Base-by-base conservation (phyloP, 2,113 vertebrate genomes). In the Myotis lucifugus region DNA sequence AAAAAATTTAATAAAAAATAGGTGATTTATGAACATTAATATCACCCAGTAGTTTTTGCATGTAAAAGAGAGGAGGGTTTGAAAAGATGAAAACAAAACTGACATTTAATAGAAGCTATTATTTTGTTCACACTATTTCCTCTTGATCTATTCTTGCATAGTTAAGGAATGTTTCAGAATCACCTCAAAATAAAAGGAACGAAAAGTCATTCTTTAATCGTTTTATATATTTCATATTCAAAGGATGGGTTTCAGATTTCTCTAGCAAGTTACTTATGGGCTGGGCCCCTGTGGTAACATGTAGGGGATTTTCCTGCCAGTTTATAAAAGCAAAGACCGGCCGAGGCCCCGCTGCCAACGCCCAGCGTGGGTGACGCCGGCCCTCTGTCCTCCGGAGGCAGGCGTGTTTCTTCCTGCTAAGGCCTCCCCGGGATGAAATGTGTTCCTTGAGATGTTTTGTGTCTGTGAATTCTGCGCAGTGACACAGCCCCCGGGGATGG, bases 381-480 rank as follows among this genome's bases (percentile, higher is more conserved):
- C 94, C 95, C 96, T 98, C 96, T 98, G 98, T 98, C 98, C 98
- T 96, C 93, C 97, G 98, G 81, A 97, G 59, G 34, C 97, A 27
- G 73, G 91, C 97, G 79, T 97, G 94, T 97, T 97, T 97, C 96
- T 96, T 88, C 96, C 97, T 97, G 86, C 98, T 97, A 98, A 97
- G 61, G 97, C 97, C 95, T 66, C 94, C 37, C 82, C 94, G 27
- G 4, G 32, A 96, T 5, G 32, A 96, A 97, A 90, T 96, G 90
- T 94, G 97, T 98, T 97, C 14, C 85, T 96, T 84, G 72, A 37
- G 32, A 70, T 94, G 97, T 95, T 87, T 93, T 84, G 83, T 88
- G 40, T 73, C 50, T 96, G 64, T 91, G 89, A 96, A 56, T 94
- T 94, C 48, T 95, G 34, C n/a, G 11, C 69, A 82, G 64, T 88